phyloP scores from a whole-genome alignment of 2,113 vertebrate species.

The Phaetusa simplex region DNA sequence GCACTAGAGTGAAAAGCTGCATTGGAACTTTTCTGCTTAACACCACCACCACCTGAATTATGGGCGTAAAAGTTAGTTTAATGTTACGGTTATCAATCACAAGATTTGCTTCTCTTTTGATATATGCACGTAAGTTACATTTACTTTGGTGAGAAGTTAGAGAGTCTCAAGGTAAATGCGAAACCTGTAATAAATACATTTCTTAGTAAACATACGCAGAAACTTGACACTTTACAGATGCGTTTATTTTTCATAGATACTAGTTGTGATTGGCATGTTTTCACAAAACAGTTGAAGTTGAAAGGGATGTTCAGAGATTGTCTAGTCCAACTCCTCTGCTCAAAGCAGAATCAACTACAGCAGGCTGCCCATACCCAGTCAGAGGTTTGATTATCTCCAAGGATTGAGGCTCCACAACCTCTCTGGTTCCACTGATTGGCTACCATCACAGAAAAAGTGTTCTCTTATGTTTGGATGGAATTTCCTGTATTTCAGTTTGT shows the following conservation, averaged over 20 bases:
- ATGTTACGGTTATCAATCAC: neutral
- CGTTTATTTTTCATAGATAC: slow-evolving; percentile 4
- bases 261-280: neutral
- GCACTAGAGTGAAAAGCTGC: neutral
- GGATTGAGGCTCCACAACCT: neutral
- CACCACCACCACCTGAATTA: neutral
- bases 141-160: slow-evolving; percentile 15
- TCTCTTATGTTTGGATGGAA: neutral
- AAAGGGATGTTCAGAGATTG: neutral
- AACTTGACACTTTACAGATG: neutral
- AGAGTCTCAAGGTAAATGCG: neutral
- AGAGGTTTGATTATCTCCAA: neutral
- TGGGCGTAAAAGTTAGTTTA: neutral
- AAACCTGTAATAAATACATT: neutral
- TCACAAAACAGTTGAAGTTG: neutral
- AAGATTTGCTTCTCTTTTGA: neutral
- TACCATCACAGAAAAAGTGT: neutral
- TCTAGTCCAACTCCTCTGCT: neutral
- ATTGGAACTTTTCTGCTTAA: slow-evolving; percentile 10
- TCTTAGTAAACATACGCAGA: slow-evolving; percentile 7
- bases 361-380: neutral
- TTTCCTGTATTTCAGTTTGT: neutral
- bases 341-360: neutral
- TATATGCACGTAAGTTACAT: neutral
- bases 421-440: neutral